Percentiles rank a stretch among this genome's conserved stretches.
Conservation (phyloP, 2,888 invertebrate species). For the Keiferia lycopersicella region DNA sequence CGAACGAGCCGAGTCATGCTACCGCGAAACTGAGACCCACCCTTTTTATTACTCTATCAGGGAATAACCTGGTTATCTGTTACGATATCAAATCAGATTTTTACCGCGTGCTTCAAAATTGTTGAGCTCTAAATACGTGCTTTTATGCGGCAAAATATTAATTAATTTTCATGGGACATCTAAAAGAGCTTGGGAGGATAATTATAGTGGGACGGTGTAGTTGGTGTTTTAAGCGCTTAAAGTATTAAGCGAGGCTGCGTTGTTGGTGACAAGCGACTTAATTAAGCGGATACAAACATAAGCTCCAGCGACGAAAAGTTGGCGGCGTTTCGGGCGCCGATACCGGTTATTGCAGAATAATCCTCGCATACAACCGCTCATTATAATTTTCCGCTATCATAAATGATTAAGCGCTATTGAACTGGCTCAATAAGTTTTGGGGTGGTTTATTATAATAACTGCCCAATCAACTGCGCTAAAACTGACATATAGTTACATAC, state of each 20-base stretch:
- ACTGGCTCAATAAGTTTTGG: background rate
- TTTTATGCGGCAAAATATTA: conserved; percentile 50
- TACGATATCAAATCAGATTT: background rate
- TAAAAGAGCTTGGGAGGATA: conserved; percentile 61
- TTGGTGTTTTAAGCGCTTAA: conserved; percentile 70
- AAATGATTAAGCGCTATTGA: background rate
- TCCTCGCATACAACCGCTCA: background rate
- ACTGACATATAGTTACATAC: too few relatives aligned
- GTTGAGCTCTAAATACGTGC: conserved; percentile 30
- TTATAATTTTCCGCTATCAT: conserved; percentile 7
- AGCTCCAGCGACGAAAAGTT: conserved; percentile 52
- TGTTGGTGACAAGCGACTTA: conserved; percentile 68
- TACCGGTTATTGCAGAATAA: conserved; percentile 8
- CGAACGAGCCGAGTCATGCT: conserved; percentile 10
- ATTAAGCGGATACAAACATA: conserved; percentile 63
- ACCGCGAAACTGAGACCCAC: conserved; percentile 15
- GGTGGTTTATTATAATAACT: background rate
- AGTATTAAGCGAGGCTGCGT: conserved; percentile 64
- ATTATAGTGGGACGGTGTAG: conserved; percentile 60
- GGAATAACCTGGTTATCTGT: background rate
- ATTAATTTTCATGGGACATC: conserved; percentile 60
- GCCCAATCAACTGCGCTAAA: background rate
- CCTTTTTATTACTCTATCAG: background rate
- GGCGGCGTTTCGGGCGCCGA: conserved; percentile 28
- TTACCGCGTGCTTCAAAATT: conserved; percentile 21